Base-by-base conservation (phyloP, 92 coral and sea anemone species). In the Hydrozoanthus gracilis region DNA sequence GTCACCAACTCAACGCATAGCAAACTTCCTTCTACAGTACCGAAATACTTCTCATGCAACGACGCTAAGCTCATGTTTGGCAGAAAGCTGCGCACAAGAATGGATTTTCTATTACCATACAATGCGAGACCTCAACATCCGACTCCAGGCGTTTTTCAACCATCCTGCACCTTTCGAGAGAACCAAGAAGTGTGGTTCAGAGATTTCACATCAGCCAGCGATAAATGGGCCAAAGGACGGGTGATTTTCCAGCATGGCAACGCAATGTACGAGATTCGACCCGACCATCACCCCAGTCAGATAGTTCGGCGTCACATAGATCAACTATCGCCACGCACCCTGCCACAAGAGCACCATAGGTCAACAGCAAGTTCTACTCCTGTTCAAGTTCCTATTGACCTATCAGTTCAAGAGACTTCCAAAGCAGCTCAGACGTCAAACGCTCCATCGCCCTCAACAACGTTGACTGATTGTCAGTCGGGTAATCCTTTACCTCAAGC, bases 21-120 rank as follows among this genome's bases (percentile, higher is more conserved):
- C 44, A 65, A 65, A 65, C 3, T 65, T 65, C 35, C 71, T 65
- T 15, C 71, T 65, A 15, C 71, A 62, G 69, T 62, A 17, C 82
- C 82, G 48, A 12, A 85, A 52, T 52, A 52, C 60, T 52, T 7
- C 60, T 2, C 8, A 52, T 3, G 60, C 60, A 8, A 52, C 60
- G 8, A 52, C 60, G 12, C 60, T 12, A 8, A 52, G 3, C 3
- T 52, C 12, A 52, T 52, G 60, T 52, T 52, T 52, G 60, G 60
- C 8, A 52, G 60, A 12, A 12, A 12, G 3, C 60, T 52, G 2
- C 2, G 20, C 16, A 66, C 39, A 13, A 14, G 39, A 10, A 48
- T 70, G 0, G 75, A 70, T 50, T 50, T 70, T 4, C 3, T 44
- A 50, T 65, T 9, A 0, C 71, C 71, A 5, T 65, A 44, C 8